Evolutionary conservation across 2,113 vertebrate genomes (phyloP).

Genomic region (Nycticryphes semicollaris): DNA sequence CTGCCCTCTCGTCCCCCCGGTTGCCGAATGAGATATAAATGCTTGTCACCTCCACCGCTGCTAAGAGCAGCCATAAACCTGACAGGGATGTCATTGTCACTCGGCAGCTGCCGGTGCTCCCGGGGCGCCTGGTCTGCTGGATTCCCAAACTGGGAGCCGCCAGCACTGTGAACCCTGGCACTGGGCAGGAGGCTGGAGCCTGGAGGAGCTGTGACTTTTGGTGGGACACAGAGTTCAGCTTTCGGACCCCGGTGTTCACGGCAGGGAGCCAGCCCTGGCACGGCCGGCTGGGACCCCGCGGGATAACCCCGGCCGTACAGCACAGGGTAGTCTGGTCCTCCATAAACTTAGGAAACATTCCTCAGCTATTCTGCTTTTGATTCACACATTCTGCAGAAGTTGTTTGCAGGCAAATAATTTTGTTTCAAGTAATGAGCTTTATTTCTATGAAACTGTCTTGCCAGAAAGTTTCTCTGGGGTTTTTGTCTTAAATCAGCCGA

Average conservation of each 20-base stretch:
- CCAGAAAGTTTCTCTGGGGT: background rate
- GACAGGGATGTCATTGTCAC: slow-evolving; percentile 23
- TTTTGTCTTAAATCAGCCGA: background rate
- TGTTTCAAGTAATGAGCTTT: background rate
- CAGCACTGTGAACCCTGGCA: too few species aligned
- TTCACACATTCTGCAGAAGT: background rate
- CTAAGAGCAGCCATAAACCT: background rate
- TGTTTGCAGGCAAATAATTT: background rate
- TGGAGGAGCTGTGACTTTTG: background rate
- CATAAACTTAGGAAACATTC: background rate
- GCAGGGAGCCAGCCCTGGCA: background rate
- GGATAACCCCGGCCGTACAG: background rate
- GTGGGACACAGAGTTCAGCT: background rate
- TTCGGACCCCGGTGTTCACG: background rate
- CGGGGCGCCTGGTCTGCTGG: too few species aligned
- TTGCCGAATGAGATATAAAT: background rate
- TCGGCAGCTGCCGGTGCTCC: background rate
- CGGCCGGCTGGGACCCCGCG: fast-evolving
- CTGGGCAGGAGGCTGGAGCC: background rate
- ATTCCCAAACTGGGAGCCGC: too few species aligned
- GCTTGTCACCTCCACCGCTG: background rate
- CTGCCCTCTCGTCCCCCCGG: background rate
- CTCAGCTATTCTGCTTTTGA: background rate
- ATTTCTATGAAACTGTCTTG: background rate
- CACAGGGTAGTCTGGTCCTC: background rate